Percentiles rank a stretch among this genome's conserved stretches.
These are phyloP conservation scores for Porites lobata DNA, from an alignment of 92 coral and sea anemone species.

Conservation along the genomic window DNA sequence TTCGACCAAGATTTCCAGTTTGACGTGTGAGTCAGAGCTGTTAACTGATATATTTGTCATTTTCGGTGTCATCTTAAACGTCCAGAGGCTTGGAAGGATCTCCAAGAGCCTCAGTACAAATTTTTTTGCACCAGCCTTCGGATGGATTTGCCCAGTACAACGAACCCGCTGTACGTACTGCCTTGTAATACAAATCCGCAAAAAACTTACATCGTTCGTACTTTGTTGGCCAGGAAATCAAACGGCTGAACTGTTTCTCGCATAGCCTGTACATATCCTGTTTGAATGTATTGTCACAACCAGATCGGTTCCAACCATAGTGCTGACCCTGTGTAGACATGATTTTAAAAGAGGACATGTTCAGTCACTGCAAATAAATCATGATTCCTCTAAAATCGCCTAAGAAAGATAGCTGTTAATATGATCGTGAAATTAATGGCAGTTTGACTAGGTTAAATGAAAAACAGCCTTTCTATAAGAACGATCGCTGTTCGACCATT, in stretches of 20 bases:
- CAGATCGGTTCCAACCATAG: not conserved
- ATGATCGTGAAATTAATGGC: too few relatives aligned
- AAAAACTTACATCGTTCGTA: not conserved
- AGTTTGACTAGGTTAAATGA: too few relatives aligned
- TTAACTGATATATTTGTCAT: not conserved
- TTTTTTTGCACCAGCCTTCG: conserved; percentile 20
- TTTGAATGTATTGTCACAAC: not conserved
- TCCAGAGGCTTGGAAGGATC: not conserved
- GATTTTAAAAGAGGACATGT: not conserved
- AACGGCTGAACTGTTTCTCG: not conserved
- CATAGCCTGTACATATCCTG: not conserved
- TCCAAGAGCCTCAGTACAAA: conserved; percentile 6
- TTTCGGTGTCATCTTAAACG: not conserved
- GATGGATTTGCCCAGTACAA: not conserved
- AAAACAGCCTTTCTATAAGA: too few relatives aligned
- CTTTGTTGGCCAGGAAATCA: not conserved
- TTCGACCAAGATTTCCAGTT: too few relatives aligned
- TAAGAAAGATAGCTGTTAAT: too few relatives aligned
- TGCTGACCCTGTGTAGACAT: not conserved
- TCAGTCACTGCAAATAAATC: too few relatives aligned
- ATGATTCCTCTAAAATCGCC: too few relatives aligned
- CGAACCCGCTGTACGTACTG: not conserved
- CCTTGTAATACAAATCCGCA: not conserved
- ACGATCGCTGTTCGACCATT: too few relatives aligned
- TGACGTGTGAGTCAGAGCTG: too few relatives aligned